A percentile compares a stretch with the other conserved stretches of the same genome.
phyloP scores from a whole-genome alignment of 2,888 invertebrate species.

The Nemoura dubitans region DNA sequence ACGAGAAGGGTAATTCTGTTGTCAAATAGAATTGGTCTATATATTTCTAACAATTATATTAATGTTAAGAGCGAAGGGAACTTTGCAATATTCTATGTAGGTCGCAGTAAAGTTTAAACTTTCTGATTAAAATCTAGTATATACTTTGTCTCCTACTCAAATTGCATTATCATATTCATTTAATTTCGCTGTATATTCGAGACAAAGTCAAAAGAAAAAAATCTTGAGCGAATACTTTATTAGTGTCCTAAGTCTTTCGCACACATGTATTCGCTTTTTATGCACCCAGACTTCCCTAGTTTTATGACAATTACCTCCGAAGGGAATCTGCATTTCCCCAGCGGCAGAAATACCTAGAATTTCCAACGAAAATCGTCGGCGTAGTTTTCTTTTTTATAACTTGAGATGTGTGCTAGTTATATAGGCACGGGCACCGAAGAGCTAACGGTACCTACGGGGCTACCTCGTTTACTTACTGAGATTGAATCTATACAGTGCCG shows the following conservation, averaged over 20 bases:
- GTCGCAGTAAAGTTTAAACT: not conserved
- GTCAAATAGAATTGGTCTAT: not conserved
- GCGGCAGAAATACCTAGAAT: not conserved
- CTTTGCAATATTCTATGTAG: conserved; percentile 1
- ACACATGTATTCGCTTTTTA: not conserved
- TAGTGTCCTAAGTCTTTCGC: not conserved
- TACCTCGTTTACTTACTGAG: not conserved
- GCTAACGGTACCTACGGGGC: not conserved
- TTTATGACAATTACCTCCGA: conserved; percentile 12
- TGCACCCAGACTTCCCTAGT: not conserved
- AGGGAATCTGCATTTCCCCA: not conserved
- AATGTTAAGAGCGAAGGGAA: not conserved
- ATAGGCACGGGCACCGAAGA: not conserved
- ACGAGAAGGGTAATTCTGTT: not conserved
- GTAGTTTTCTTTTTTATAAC: not conserved
- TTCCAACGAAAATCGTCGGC: not conserved
- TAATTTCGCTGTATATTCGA: not conserved
- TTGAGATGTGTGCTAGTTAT: not conserved
- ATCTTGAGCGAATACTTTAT: not conserved
- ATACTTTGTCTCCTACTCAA: not conserved
- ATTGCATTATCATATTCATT: conserved; percentile 12
- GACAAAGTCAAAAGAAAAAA: not conserved
- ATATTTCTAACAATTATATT: not conserved
- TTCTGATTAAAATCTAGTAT: not conserved
- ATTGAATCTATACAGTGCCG: not conserved